Evolutionary conservation across 2,113 vertebrate species (phyloP).

Genomic region (Rhodinocichla rosea): DNA sequence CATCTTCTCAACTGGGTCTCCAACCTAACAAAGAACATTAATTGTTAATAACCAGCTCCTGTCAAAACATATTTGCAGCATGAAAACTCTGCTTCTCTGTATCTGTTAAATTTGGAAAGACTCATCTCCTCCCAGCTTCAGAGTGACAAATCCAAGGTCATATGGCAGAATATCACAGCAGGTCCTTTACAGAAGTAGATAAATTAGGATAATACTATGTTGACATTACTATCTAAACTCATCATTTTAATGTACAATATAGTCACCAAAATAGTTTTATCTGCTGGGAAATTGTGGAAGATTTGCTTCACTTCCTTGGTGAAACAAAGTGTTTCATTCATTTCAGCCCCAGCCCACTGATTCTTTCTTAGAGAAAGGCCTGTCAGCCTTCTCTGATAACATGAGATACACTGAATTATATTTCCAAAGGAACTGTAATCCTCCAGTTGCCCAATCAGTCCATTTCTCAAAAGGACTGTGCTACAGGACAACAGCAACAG

Average conservation of each 20-base stretch:
- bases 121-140: background rate
- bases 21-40: background rate
- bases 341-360: background rate
- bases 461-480: background rate
- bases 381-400: background rate
- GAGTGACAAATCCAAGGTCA: background rate
- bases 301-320: background rate
- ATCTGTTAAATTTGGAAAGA: background rate
- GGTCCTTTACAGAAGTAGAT: background rate
- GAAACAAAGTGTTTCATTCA: background rate
- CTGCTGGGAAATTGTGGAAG: background rate
- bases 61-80: background rate
- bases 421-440: background rate
- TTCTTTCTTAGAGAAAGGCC: background rate
- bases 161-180: background rate
- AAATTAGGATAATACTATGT: background rate
- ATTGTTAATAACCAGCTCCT: background rate
- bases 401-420: background rate
- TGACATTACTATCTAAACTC: background rate
- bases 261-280: background rate
- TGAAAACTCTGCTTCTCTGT: background rate
- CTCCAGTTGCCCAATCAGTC: background rate
- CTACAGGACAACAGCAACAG: background rate
- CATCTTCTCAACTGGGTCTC: background rate
- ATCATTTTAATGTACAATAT: background rate